phyloP scores from a whole-genome alignment of 53 echinoderm and acorn worm species.

The Temnopleurus reevesii region DNA sequence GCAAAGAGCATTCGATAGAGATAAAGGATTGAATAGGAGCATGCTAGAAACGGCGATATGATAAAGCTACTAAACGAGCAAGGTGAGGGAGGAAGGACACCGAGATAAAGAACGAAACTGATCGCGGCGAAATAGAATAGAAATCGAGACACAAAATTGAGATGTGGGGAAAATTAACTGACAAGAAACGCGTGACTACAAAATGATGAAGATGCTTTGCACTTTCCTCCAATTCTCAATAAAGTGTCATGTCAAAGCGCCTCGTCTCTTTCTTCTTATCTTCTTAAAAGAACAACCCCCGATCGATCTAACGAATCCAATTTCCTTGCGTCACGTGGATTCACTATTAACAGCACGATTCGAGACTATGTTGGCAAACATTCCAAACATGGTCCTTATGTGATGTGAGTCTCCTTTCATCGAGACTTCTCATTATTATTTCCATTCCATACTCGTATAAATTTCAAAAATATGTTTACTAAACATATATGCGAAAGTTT shows the following conservation, averaged over 20 bases:
- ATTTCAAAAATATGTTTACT: too few species aligned
- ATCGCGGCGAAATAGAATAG: too few species aligned
- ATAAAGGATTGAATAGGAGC: too few species aligned
- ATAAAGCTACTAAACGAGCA: too few species aligned
- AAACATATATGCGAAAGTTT: too few species aligned
- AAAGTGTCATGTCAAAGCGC: not conserved
- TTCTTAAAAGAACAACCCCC: not conserved
- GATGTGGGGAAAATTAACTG: too few species aligned
- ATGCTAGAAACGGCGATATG: too few species aligned
- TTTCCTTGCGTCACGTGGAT: slow-evolving; percentile 26
- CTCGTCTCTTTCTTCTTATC: not conserved
- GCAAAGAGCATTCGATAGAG: too few species aligned
- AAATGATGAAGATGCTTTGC: not conserved
- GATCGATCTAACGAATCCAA: slow-evolving; percentile 32
- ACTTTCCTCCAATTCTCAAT: not conserved
- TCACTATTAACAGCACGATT: slow-evolving; percentile 1
- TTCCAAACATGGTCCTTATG: not conserved
- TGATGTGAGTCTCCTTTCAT: not conserved
- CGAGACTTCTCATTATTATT: not conserved
- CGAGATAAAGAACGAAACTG: too few species aligned
- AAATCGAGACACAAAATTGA: too few species aligned
- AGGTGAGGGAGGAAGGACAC: too few species aligned
- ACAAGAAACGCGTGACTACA: not conserved
- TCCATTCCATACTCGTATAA: too few species aligned
- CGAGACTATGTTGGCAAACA: slow-evolving; percentile 14